Conservation (phyloP, 2,888 invertebrate species). For the Rhabditoides inermis region DNA sequence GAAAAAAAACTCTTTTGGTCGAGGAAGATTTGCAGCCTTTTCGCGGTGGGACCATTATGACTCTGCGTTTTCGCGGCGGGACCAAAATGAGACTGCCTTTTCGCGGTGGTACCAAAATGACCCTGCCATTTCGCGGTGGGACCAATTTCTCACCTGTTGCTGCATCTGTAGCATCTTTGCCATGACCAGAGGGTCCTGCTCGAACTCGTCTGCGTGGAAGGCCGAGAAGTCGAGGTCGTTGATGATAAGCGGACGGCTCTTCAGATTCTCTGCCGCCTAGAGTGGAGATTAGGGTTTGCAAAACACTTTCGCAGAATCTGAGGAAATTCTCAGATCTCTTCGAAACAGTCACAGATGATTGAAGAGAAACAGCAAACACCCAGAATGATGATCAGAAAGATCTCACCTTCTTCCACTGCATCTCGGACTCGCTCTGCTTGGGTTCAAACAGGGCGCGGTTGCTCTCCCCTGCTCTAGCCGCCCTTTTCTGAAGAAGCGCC, state of each 20-base stretch:
- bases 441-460: slow-evolving; percentile 26
- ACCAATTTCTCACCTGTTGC: too few species aligned
- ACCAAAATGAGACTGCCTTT: too few species aligned
- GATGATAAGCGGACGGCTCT: slow-evolving; percentile 62
- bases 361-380: not conserved
- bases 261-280: slow-evolving; percentile 46
- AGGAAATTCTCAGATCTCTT: not conserved
- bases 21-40: too few species aligned
- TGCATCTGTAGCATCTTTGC: too few species aligned
- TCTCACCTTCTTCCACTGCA: slow-evolving; percentile 94
- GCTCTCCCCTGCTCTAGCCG: slow-evolving; percentile 35
- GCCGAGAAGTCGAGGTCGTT: slow-evolving; percentile 96
- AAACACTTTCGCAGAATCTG: not conserved
- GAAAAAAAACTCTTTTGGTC: not conserved
- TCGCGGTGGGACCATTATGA: too few species aligned
- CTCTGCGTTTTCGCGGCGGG: too few species aligned
- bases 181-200: slow-evolving; percentile 53
- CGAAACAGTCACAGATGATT: not conserved
- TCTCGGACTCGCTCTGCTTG: slow-evolving; percentile 60
- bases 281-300: not conserved
- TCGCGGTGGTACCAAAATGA: too few species aligned
- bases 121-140: too few species aligned
- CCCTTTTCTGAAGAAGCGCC: slow-evolving; percentile 43
- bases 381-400: too few species aligned
- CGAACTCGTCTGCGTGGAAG: slow-evolving; percentile 77